A percentile compares a stretch with the other conserved stretches of the same genome.
These are phyloP conservation scores for Drosophila nikananu DNA, from an alignment of 1,140 invertebrate species.

Conservation along the genomic window DNA sequence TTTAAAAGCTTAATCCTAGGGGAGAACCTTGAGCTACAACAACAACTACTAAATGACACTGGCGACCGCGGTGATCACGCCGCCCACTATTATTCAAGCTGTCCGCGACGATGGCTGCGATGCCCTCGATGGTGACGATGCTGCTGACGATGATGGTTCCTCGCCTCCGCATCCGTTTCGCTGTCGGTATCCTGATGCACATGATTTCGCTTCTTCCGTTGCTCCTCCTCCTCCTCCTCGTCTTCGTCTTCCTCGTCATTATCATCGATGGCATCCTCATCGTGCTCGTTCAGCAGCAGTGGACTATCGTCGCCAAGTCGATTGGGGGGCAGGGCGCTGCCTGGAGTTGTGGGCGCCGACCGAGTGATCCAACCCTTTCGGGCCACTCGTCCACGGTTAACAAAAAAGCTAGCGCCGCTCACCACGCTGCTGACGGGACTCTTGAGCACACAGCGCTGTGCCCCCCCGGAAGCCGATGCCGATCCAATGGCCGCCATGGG, in stretches of 20 bases:
- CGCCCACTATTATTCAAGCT: conserved; percentile 44
- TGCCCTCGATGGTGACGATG: conserved; percentile 28
- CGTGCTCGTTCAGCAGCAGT: conserved; percentile 86
- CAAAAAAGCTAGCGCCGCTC: conserved; percentile 72
- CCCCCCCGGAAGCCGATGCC: conserved; percentile 33
- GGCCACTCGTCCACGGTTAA: conserved; percentile 57
- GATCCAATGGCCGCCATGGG: conserved; percentile 70
- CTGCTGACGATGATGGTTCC: conserved; percentile 13
- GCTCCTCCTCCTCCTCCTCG: background rate
- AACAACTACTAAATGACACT: conserved; percentile 50
- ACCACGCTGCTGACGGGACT: conserved; percentile 80
- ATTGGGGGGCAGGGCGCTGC: conserved; percentile 86
- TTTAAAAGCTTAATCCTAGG: conserved; percentile 52
- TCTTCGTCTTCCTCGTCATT: conserved; percentile 35
- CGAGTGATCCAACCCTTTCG: conserved; percentile 88
- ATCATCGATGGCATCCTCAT: conserved; percentile 86
- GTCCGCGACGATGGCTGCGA: conserved; percentile 22
- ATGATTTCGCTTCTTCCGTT: background rate
- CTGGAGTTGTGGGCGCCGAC: conserved; percentile 91
- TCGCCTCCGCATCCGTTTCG: conserved; percentile 29
- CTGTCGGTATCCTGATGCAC: conserved; percentile 15
- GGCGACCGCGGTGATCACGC: background rate
- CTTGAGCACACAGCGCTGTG: conserved; percentile 71
- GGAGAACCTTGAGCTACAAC: conserved; percentile 52
- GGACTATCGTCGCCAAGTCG: conserved; percentile 88